Evolutionary conservation across 2,113 vertebrate species (phyloP), one percentile per base, ranked within the genome.

Genomic region (Ceratotherium simum): DNA sequence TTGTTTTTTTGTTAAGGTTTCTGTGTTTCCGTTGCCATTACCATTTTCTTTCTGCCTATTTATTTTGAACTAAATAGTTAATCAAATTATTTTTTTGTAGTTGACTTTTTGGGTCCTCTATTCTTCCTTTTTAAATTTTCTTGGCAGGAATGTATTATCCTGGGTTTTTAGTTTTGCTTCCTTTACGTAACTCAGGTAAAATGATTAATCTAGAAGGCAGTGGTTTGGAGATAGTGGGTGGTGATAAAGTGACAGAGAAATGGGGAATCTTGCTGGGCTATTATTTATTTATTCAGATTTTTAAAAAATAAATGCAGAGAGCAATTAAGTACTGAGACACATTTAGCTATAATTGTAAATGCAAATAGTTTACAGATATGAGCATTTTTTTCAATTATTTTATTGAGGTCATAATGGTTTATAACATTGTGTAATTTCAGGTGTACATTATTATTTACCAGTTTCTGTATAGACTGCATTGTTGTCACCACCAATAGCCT

Each of bases 41-140:
- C 0, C 12, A 58, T 8, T 48, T 86, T 56, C 58, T 48, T 2
- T 20, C 51, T 72, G 70, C 33, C 31, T 39, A 78, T 81, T 73
- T 78, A 82, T 51, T 95, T 97, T 69, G 60, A 91, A 58, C 39
- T 72, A 81, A 86, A 73, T 51, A 56, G 25, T 65, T 25, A 69
- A 51, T 82, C 48, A 29, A 86, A 42, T 31, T 23, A 70, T 16
- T n/a, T 88, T 75, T 95, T 96, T 82, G 17, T 12, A 83, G 48
- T 79, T 87, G 65, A 85, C 12, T 2, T 83, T 80, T 95, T 42
- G 9, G 12, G 8, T 76, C 6, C 8, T 76, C 36, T 64, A 2
- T 51, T 81, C 1, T 85, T 93, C 39, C 42, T 51, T 86, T 42
- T 33, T 2, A 8, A 85, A n/a, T 48, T 64, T 54, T 76, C 21